A percentile compares a stretch with the other conserved stretches of the same genome.
phyloP scores from a whole-genome alignment of 2,888 invertebrate species.

The Adelphocoris suturalis region DNA sequence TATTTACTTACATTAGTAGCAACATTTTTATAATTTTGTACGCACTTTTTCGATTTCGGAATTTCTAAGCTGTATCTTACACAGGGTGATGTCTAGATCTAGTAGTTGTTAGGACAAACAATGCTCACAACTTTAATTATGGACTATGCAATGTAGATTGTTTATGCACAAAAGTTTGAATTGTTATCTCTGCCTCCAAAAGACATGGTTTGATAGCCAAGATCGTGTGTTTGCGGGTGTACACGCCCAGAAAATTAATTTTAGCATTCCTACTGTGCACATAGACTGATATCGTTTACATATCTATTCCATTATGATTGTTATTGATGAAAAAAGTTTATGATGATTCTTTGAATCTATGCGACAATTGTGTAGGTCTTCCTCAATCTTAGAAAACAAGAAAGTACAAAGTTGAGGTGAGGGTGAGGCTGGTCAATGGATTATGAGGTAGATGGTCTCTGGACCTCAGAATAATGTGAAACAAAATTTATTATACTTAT shows the following conservation, averaged over 20 bases:
- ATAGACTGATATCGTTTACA: not conserved
- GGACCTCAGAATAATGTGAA: too few relatives aligned
- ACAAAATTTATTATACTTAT: too few relatives aligned
- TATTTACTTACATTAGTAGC: not conserved
- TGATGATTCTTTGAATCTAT: too few relatives aligned
- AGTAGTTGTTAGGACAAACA: not conserved
- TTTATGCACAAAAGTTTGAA: not conserved
- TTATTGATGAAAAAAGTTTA: too few relatives aligned
- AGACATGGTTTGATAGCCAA: not conserved
- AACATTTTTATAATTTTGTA: not conserved
- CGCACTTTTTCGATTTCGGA: not conserved
- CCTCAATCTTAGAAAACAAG: too few relatives aligned
- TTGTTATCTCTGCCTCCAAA: not conserved
- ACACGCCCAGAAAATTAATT: too few relatives aligned
- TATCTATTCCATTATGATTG: not conserved
- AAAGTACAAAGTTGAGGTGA: too few relatives aligned
- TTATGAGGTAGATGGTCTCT: too few relatives aligned
- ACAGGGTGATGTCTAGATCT: constrained; percentile 4
- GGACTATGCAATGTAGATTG: not conserved
- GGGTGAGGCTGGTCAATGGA: too few relatives aligned
- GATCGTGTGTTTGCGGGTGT: not conserved
- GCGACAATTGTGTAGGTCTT: too few relatives aligned
- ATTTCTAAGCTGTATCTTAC: not conserved
- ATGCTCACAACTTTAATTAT: constrained; percentile 13
- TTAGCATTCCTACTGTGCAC: not conserved